A percentile compares a stretch with the other conserved stretches of the same genome.
phyloP scores from a whole-genome alignment of 2,888 invertebrate species.

The Hipparchia semele region DNA sequence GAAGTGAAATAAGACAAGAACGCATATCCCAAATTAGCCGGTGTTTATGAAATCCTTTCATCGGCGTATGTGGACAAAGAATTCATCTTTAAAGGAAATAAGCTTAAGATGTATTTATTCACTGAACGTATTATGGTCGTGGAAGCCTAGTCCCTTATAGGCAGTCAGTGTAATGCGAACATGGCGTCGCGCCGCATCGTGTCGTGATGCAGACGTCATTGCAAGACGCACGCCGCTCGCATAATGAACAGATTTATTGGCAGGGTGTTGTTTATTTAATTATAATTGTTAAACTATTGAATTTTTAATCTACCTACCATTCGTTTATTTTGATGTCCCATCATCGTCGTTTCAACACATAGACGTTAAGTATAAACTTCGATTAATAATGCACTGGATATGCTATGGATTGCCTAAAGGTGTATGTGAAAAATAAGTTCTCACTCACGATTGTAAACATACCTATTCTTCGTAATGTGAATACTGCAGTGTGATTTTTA shows the following conservation, averaged over 20 bases:
- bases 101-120: conserved; percentile 30
- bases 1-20: not conserved
- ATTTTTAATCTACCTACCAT: not conserved
- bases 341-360: not conserved
- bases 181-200: conserved; percentile 42
- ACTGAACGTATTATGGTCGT: conserved; percentile 32
- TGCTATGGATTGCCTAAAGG: no score
- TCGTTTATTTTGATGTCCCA: not conserved
- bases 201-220: conserved; percentile 37
- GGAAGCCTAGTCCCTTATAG: conserved; percentile 29
- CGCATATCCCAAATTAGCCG: not conserved
- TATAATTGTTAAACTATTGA: conserved; percentile 16
- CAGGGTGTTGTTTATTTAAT: conserved; percentile 9
- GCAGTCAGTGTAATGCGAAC: conserved; percentile 32
- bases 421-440: no score
- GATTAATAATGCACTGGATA: no score
- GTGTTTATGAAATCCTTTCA: not conserved
- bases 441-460: no score
- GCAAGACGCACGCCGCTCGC: conserved; percentile 48
- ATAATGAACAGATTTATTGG: conserved; percentile 60
- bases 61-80: not conserved
- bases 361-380: not conserved
- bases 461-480: no score
- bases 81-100: conserved; percentile 5
- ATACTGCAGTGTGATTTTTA: no score